These are phyloP conservation scores for Meiosimyza decipiens DNA, from an alignment of 2,888 invertebrate species.

Conservation along the genomic window DNA sequence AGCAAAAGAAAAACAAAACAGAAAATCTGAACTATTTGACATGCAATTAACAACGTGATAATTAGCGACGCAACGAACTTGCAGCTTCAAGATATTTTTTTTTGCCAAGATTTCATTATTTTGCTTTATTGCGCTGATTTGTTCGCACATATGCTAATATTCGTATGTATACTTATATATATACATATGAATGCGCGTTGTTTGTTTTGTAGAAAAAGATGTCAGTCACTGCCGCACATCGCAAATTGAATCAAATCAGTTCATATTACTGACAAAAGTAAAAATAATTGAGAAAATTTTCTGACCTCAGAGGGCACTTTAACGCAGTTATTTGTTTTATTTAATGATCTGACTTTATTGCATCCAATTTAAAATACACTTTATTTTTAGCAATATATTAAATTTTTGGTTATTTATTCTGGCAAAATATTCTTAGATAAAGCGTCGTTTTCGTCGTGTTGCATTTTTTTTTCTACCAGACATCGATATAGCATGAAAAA, in stretches of 20 bases:
- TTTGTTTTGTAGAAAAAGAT: too few species aligned
- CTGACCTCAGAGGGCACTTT: background rate
- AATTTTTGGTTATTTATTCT: too few species aligned
- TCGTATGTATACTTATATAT: background rate
- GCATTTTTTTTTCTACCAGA: too few species aligned
- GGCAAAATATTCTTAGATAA: too few species aligned
- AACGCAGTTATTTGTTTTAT: too few species aligned
- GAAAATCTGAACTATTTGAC: slow-evolving; percentile 1
- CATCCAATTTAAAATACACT: too few species aligned
- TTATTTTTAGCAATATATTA: too few species aligned
- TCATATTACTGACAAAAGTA: slow-evolving; percentile 6
- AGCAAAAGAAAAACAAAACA: too few species aligned
- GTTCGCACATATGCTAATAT: slow-evolving; percentile 16
- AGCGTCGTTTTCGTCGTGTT: too few species aligned
- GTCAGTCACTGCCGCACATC: background rate
- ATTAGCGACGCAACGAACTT: background rate
- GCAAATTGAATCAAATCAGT: too few species aligned
- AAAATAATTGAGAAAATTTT: background rate
- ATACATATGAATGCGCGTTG: background rate
- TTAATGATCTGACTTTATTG: too few species aligned
- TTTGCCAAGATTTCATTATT: slow-evolving; percentile 34
- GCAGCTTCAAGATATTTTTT: slow-evolving; percentile 4
- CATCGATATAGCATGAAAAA: too few species aligned
- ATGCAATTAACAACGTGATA: slow-evolving; percentile 16
- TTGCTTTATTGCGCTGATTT: slow-evolving; percentile 28